These are phyloP conservation scores for Ornithoptera priamus DNA, from an alignment of 2,888 invertebrate genomes.

Conservation along the genomic window DNA sequence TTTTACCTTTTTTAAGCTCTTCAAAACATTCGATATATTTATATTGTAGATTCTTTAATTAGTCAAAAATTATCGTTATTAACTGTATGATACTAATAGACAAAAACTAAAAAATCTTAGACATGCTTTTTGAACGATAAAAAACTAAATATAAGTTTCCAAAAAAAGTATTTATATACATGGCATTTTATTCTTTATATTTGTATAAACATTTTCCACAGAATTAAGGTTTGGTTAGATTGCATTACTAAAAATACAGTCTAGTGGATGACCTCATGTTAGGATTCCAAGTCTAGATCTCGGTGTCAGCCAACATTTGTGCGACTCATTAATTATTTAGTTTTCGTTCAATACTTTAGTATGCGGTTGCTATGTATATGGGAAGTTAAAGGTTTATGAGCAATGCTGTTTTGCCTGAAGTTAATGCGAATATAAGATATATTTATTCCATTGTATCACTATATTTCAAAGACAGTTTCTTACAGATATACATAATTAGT, in stretches of 20 bases:
- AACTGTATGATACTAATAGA: too few species aligned
- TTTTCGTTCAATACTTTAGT: not conserved
- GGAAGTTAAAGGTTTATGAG: not conserved
- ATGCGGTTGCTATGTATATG: not conserved
- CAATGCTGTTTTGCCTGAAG: not conserved
- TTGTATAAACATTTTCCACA: not conserved
- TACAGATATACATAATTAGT: too few species aligned
- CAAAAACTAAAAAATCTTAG: too few species aligned
- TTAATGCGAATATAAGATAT: too few species aligned
- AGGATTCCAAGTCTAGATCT: not conserved
- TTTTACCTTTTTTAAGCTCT: too few species aligned
- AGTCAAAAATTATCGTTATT: too few species aligned
- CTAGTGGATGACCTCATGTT: not conserved
- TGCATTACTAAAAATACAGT: not conserved
- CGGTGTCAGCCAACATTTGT: constrained; percentile 26
- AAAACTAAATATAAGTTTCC: not conserved
- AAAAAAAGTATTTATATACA: not conserved
- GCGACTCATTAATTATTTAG: not conserved
- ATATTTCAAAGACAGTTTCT: too few species aligned
- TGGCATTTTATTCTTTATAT: not conserved
- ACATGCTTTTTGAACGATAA: too few species aligned
- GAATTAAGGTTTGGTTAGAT: not conserved
- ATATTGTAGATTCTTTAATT: too few species aligned
- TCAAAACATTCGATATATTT: too few species aligned
- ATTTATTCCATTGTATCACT: too few species aligned